phyloP scores from a whole-genome alignment of 2,888 invertebrate species.

The Synanthedon myopaeformis region DNA sequence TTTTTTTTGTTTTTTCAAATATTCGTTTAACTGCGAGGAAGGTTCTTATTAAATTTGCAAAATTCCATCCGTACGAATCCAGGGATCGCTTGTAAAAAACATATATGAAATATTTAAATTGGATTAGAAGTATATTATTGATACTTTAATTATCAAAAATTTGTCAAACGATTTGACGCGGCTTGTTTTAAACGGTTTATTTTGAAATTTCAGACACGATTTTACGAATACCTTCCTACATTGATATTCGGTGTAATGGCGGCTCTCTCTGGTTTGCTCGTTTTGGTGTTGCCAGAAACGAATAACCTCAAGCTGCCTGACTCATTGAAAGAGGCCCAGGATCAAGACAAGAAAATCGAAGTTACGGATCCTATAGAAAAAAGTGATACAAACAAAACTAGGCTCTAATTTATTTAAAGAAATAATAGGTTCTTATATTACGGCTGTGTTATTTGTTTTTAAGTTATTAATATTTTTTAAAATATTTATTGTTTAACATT shows the following conservation, averaged over 20 bases:
- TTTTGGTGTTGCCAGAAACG: conserved; percentile 73
- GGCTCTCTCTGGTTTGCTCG: conserved; percentile 63
- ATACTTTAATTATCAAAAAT: not conserved
- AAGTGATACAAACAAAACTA: conserved; percentile 4
- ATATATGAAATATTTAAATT: too few relatives aligned
- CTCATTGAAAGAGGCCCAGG: conserved; percentile 71
- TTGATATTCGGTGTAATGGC: conserved; percentile 71
- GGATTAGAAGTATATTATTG: too few relatives aligned
- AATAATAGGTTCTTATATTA: not conserved
- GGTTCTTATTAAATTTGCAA: too few relatives aligned
- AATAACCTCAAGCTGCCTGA: conserved; percentile 72
- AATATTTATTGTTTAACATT: too few relatives aligned
- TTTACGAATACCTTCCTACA: conserved; percentile 64
- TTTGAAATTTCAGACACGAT: conserved; percentile 38
- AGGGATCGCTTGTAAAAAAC: too few relatives aligned
- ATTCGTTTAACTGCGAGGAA: too few relatives aligned
- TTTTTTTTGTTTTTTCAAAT: too few relatives aligned
- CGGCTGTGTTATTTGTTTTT: too few relatives aligned
- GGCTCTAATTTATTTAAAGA: conserved; percentile 1
- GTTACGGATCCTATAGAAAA: conserved; percentile 5
- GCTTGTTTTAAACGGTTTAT: not conserved
- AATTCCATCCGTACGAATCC: too few relatives aligned
- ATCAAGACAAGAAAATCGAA: conserved; percentile 30
- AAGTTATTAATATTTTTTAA: too few relatives aligned
- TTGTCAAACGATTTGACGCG: not conserved